phyloP scores from a whole-genome alignment of 23 tunicate species.

The Styela plicata region DNA sequence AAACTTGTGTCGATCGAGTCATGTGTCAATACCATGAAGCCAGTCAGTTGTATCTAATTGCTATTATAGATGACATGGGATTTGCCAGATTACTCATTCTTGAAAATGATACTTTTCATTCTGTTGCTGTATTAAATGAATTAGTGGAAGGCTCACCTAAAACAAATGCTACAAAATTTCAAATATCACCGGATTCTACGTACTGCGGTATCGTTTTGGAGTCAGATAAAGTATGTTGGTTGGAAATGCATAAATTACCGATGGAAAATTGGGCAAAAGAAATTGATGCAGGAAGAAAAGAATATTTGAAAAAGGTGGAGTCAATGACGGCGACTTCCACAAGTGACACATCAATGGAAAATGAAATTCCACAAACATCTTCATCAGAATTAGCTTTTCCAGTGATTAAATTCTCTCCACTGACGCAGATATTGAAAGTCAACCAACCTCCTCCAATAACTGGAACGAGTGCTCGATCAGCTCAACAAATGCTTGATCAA shows the following conservation, averaged over 20 bases:
- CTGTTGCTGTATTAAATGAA: slow-evolving; percentile 48
- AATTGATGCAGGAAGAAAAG: slow-evolving; percentile 69
- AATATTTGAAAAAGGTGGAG: slow-evolving; percentile 37
- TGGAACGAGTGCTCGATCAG: slow-evolving; percentile 1
- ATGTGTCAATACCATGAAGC: slow-evolving; percentile 31
- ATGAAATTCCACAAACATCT: not conserved
- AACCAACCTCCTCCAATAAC: slow-evolving; percentile 25
- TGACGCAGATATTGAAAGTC: slow-evolving; percentile 45
- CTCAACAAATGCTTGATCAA: slow-evolving; percentile 53
- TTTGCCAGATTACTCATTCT: slow-evolving; percentile 48
- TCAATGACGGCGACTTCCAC: slow-evolving; percentile 34
- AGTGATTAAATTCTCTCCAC: slow-evolving; percentile 47
- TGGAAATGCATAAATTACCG: slow-evolving; percentile 74
- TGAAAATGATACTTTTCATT: slow-evolving; percentile 44
- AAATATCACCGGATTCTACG: slow-evolving; percentile 51
- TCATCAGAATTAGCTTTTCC: slow-evolving; percentile 19
- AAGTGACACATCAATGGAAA: slow-evolving; percentile 32
- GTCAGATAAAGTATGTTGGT: slow-evolving; percentile 38
- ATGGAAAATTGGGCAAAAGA: slow-evolving; percentile 74
- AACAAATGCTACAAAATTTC: slow-evolving; percentile 55
- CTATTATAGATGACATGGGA: slow-evolving; percentile 89
- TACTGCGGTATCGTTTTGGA: slow-evolving; percentile 65
- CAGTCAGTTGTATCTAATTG: slow-evolving; percentile 32
- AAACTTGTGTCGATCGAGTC: slow-evolving; percentile 45
- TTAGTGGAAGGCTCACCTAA: slow-evolving; percentile 63